Conservation (phyloP, 2,113 vertebrate species). For the Entomyzon cyanotis region DNA sequence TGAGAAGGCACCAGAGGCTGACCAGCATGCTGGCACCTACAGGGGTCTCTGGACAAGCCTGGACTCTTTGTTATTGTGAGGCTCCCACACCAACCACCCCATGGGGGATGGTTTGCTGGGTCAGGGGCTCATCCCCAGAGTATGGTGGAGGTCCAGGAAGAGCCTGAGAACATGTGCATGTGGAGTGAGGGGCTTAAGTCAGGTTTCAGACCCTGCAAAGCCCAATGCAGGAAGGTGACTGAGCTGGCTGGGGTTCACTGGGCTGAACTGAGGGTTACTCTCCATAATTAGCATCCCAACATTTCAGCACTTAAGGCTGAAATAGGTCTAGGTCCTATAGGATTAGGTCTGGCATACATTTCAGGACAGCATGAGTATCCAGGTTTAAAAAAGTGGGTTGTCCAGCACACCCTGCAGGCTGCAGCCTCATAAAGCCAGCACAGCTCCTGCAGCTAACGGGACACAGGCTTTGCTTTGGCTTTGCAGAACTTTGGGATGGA, state of each 20-base stretch:
- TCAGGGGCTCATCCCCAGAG: neutral
- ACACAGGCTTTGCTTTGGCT: neutral
- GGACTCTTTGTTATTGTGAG: accelerated
- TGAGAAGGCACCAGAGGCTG: neutral
- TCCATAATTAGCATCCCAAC: accelerated
- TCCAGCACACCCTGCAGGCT: accelerated
- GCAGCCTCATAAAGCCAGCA: neutral
- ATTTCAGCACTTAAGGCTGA: neutral
- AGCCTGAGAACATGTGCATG: accelerated
- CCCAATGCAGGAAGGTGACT: neutral
- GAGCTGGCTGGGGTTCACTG: neutral
- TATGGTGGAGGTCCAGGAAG: neutral
- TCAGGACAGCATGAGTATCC: neutral
- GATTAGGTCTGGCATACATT: neutral
- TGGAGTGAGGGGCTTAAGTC: neutral
- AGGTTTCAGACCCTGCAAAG: neutral
- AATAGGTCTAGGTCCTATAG: no score
- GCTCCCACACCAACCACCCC: neutral
- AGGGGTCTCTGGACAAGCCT: neutral
- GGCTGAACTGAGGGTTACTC: neutral
- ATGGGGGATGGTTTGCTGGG: neutral
- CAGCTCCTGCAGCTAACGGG: neutral
- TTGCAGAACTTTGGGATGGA: neutral
- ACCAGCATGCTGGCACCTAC: neutral
- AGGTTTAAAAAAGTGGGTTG: neutral